Evolutionary conservation across 1,140 invertebrate species (phyloP), one percentile per base, ranked within the genome.

Genomic region (Diachasma alloeum): DNA sequence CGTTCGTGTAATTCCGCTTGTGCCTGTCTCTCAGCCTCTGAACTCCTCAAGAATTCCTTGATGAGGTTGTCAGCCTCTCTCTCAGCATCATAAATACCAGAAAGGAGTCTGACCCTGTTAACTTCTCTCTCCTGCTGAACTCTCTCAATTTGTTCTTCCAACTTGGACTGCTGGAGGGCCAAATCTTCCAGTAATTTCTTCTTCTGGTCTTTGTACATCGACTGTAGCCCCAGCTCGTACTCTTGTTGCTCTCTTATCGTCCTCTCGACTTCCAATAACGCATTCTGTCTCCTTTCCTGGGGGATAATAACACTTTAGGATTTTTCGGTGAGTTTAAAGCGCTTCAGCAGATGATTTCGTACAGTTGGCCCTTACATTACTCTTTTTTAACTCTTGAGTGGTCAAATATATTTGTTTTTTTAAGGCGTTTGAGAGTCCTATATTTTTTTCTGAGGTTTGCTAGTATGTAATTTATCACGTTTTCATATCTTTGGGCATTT

Each of bases 141-240:
- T 87, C 92, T 93, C 76, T 90, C 90, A 70, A 94, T 91, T 87
- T 94, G 91, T 76, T 83, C 85, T 81, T 94, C 93, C 26, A 94
- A 85, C 80, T 92, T 90, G 72, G 89, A 90, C 84, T 94, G 93
- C 80, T 94, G 92, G 81, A 91, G 81, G 42, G 92, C 86, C 72
- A 94, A 88, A 80, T 92, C 91, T 78, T 91, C 86, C 15, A 95
- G 83, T 76, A 94, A 91, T 89, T 91, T 91, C 79, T 92, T 84
- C 81, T 86, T 91, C 71, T 91, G 88, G 63, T 83, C 78, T 88
- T 91, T 92, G 31, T 91, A 81, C 37, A 87, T 85, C 24, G 83
- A 88, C 31, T 92, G 91, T 48, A 92, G 79, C 80, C 91, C 88
- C 4, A 91, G 79, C 80, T 93, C 92, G 81, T 91, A 89, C 77